Base-by-base conservation (phyloP, 2,797 vertebrate genomes). In the Eupleurogrammus muticus region DNA sequence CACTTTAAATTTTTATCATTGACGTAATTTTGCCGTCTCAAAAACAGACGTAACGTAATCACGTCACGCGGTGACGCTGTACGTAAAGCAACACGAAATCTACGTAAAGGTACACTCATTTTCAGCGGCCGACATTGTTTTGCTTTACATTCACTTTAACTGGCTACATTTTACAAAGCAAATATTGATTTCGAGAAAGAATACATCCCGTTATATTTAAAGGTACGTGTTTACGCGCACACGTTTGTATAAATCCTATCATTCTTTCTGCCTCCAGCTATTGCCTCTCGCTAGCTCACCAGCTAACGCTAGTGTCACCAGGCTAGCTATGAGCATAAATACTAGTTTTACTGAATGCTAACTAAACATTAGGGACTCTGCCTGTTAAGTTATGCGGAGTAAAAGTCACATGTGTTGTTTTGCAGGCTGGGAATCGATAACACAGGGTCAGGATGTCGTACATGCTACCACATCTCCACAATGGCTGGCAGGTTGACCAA, bases 401-500 rank as follows among this genome's bases (percentile, higher is more conserved):
- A 35, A 0, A 23, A 34, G n/a, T 53, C 0, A 17, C 19, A n/a
- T n/a, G 5, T 61, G 13, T 60, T 65, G 1, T 13, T 24, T 72
- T 81, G 20, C 8, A 83, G 75, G 21, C 40, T 2, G 32, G 58
- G 14, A 47, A 10, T 32, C 21, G 12, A 20, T 23, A 19, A 0
- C 21, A 44, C 8, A 20, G 9, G 24, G 2, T 63, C 90, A 94
- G 76, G 69, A 99, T 99, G 98, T 99, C 98, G 90, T 99, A 99
- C 75, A 99, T 99, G 97, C 90, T 99, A 32, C 97, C 97, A 4
- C 98, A 99, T 89, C 92, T 99, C 51, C 98, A 99, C 87, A 99
- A 99, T 40, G 98, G 98, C 88, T 99, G 98, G 98, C 98, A 99
- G 81, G 98, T 98, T 6, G 98, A 99, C 89, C 98, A 99, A 89